phyloP scores from a whole-genome alignment of 2,797 vertebrate species.

The Brachyalestes nurse region DNA sequence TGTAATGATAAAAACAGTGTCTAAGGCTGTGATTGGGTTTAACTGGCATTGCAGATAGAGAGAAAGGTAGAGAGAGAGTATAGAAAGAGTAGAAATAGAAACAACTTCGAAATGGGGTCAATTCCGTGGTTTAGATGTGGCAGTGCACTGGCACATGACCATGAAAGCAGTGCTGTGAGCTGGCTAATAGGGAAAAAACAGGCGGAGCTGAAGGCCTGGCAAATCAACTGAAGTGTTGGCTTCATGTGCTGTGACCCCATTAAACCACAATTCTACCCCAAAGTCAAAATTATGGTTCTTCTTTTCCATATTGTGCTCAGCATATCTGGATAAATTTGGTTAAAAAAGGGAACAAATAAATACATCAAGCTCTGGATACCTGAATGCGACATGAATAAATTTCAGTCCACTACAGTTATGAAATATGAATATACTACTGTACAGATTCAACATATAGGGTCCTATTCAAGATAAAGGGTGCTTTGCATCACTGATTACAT shows the following conservation, averaged over 20 bases:
- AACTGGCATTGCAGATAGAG: not conserved
- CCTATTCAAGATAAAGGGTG: too few relatives aligned
- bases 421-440: not conserved
- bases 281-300: conserved; percentile 15
- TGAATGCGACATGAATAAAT: not conserved
- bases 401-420: not conserved
- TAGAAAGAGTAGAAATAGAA: conserved; percentile 19
- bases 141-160: conserved; percentile 25
- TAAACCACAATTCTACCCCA: not conserved
- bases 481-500: too few relatives aligned
- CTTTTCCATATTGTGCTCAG: not conserved
- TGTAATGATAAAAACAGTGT: conserved; percentile 36
- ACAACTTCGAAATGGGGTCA: conserved; percentile 26
- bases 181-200: conserved; percentile 16
- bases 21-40: conserved; percentile 58
- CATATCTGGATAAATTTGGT: not conserved
- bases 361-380: not conserved
- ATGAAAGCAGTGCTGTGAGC: conserved; percentile 2
- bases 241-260: conserved; percentile 23
- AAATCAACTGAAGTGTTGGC: not conserved
- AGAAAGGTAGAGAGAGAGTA: not conserved
- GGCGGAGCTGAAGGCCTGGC: conserved; percentile 10
- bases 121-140: conserved; percentile 24
- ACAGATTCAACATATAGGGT: not conserved
- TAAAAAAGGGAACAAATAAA: not conserved